phyloP scores from a whole-genome alignment of 2,888 invertebrate genomes.

The Ischnura elegans region DNA sequence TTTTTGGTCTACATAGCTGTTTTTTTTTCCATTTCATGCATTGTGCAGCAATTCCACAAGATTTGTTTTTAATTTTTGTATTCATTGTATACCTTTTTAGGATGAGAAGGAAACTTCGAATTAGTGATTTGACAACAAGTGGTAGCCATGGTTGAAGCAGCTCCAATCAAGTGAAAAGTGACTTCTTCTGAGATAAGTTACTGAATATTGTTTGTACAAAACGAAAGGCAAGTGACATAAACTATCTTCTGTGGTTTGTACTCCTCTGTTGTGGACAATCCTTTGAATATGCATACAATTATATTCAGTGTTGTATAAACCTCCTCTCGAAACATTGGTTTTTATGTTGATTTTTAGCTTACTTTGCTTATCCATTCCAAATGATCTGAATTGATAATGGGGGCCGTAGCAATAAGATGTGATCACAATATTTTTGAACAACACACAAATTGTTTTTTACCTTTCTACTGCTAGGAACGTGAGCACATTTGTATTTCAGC shows the following conservation, averaged over 20 bases:
- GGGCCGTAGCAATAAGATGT: conserved; percentile 3
- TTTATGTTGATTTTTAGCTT: neutral
- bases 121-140: neutral
- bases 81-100: too few relatives aligned
- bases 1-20: too few relatives aligned
- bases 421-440: conserved; percentile 33
- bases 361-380: conserved; percentile 31
- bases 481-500: conserved; percentile 42
- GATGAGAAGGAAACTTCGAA: neutral
- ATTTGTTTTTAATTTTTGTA: too few relatives aligned
- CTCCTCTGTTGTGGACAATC: neutral
- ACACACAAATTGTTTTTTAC: conserved; percentile 46
- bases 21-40: too few relatives aligned
- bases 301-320: neutral
- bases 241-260: neutral
- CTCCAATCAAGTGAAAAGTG: neutral
- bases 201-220: neutral
- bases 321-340: neutral
- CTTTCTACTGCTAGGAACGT: conserved; percentile 43
- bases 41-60: too few relatives aligned
- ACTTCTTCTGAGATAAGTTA: neutral
- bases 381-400: neutral
- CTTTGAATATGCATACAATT: neutral
- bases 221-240: neutral
- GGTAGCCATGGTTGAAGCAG: neutral